Base-by-base conservation (phyloP, 2,888 invertebrate species). In the Scaptomyza tumidula region DNA sequence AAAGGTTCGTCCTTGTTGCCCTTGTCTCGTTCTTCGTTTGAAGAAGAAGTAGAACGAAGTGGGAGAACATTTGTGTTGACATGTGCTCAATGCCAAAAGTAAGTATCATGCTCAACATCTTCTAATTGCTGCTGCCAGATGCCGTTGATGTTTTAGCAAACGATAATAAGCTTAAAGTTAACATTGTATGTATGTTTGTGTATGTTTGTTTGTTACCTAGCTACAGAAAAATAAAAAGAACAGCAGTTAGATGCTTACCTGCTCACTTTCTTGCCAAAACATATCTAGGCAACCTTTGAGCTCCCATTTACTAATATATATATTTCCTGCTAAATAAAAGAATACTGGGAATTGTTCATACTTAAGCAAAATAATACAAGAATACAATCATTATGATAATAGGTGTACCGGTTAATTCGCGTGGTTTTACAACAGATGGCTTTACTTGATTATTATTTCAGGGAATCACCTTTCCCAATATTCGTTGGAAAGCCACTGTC, bases 151-250 rank as follows among this genome's bases (percentile, higher is more conserved):
- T 41, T 46, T 46, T 9, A 14, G 19, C n/a, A 61, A 61, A 46
- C 66, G 49, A 49, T 77, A 77, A 77, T 73, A 73, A 77, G 73
- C 77, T 77, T 77, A 77, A 45, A 33, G 37, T 10, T 33, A 10
- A 14, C 39, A 10, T n/a, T 50, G 29, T 16, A 9, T 1, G 13
- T 45, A 9, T 45, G 24, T 27, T 11, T 9, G 35, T 35, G 13
- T 11, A 2, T 35, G 24, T 35, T 3, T 35, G 11, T 37, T 5
- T 54, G 10, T 6, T 39, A 39, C 39, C 39, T 39, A 3, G 39
- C 39, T 14, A 39, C 6, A 7, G 39, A 14, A 33, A 33, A 33
- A 2, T 29, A 6, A 24, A 24, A 24, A 24, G 24, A 3, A 24
- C 24, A 24, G 24, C 24, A 24, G 29, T 6, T 4, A 27, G 27